phyloP scores from a whole-genome alignment of 2,888 invertebrate species.

The Sisyra nigra region DNA sequence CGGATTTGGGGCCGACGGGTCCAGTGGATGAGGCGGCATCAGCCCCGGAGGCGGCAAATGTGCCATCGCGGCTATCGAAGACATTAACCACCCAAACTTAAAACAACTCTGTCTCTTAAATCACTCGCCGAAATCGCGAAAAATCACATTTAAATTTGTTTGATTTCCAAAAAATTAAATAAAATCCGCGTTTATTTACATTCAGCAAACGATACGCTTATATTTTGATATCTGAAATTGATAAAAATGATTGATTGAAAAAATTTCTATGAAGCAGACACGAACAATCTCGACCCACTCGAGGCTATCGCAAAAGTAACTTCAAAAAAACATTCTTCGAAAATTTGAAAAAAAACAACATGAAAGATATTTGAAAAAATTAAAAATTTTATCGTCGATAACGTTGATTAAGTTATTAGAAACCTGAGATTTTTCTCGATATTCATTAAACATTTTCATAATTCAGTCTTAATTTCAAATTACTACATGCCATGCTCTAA shows the following conservation, averaged over 20 bases:
- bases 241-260: not conserved
- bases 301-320: not conserved
- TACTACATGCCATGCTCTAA: too few species aligned
- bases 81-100: constrained; percentile 19
- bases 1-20: constrained; percentile 50
- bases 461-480: too few species aligned
- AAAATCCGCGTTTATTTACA: not conserved
- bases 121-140: constrained; percentile 12
- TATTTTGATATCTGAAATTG: not conserved
- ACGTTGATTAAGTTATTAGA: too few species aligned
- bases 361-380: too few species aligned
- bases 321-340: too few species aligned
- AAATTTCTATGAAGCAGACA: not conserved
- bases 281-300: not conserved
- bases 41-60: constrained; percentile 24
- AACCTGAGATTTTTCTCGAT: too few species aligned
- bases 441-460: too few species aligned
- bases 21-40: constrained; percentile 27
- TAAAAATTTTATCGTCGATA: too few species aligned
- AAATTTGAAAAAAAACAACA: too few species aligned
- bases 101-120: constrained; percentile 11
- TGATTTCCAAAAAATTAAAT: not conserved
- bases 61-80: constrained; percentile 22
- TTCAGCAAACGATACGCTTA: not conserved
- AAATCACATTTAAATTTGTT: not conserved